A percentile compares a stretch with the other conserved stretches of the same genome.
Evolutionary conservation across 2,113 vertebrate genomes (phyloP).

Genomic region (Gymnogyps californianus): DNA sequence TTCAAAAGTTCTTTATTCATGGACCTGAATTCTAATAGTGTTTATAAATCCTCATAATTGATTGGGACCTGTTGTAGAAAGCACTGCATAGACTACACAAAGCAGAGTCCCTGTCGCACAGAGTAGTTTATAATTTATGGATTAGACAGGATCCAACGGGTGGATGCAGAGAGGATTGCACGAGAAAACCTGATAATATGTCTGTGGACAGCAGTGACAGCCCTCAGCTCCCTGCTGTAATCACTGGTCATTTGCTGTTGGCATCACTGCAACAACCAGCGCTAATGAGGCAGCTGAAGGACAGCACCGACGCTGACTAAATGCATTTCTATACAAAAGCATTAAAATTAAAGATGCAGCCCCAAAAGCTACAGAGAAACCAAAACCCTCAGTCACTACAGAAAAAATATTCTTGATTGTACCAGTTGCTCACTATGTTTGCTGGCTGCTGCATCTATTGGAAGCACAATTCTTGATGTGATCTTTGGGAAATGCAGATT

Average conservation of each 20-base stretch:
- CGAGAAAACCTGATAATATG: background rate
- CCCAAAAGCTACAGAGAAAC: background rate
- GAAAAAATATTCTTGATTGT: background rate
- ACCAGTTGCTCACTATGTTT: background rate
- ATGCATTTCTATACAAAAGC: background rate
- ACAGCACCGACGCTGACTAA: background rate
- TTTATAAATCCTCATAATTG: background rate
- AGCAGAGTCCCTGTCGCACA: background rate
- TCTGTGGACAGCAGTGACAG: background rate
- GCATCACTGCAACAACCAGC: background rate
- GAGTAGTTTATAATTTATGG: background rate
- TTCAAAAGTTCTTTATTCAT: background rate
- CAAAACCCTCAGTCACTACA: background rate
- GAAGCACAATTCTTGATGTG: background rate
- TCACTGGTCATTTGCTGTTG: background rate
- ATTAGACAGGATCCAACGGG: background rate
- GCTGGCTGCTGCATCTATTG: too few relatives aligned
- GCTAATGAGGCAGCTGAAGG: background rate
- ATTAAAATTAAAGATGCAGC: background rate
- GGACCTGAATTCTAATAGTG: background rate
- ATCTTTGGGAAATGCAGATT: background rate
- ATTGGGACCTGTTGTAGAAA: background rate
- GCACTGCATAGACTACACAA: too few relatives aligned
- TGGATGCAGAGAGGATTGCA: background rate
- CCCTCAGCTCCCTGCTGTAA: background rate